Percentiles rank a stretch among this genome's conserved stretches.
Conservation (phyloP, 2,113 vertebrate genomes). For the Penelope pileata region DNA sequence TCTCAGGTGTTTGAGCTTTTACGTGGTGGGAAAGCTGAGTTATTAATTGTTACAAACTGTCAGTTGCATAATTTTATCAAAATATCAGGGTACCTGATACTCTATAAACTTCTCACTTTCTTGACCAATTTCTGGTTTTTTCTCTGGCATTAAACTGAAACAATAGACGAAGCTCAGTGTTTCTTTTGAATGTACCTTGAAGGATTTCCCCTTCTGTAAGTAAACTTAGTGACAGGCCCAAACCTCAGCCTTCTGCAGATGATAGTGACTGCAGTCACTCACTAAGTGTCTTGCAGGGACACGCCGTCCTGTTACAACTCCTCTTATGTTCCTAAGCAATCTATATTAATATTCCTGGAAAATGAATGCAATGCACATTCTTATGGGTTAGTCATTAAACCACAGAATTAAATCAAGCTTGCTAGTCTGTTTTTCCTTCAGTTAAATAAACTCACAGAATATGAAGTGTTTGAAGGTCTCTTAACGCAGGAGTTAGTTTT, state of each 20-base stretch:
- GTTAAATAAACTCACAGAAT: neutral
- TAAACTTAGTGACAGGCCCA: neutral
- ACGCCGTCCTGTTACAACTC: neutral
- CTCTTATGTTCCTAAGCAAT: neutral
- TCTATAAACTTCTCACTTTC: neutral
- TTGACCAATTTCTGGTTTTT: neutral
- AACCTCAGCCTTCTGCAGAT: neutral
- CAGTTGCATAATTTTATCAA: neutral
- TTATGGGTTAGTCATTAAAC: slow-evolving; percentile 50
- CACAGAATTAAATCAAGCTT: slow-evolving; percentile 35
- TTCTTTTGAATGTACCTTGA: neutral
- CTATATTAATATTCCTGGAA: neutral
- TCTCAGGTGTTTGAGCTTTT: neutral
- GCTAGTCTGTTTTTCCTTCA: slow-evolving; percentile 20
- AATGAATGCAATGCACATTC: slow-evolving; percentile 7
- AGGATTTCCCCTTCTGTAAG: neutral
- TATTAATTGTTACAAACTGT: neutral
- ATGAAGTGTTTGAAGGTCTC: slow-evolving; percentile 14
- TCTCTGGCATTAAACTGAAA: neutral
- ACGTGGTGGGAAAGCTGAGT: neutral
- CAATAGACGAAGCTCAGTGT: neutral
- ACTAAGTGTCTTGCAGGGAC: neutral
- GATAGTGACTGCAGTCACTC: neutral
- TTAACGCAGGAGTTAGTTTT: slow-evolving; percentile 12
- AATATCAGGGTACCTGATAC: neutral